Evolutionary conservation across 1,140 invertebrate genomes (phyloP).

Genomic region (Scylla paramamosain): DNA sequence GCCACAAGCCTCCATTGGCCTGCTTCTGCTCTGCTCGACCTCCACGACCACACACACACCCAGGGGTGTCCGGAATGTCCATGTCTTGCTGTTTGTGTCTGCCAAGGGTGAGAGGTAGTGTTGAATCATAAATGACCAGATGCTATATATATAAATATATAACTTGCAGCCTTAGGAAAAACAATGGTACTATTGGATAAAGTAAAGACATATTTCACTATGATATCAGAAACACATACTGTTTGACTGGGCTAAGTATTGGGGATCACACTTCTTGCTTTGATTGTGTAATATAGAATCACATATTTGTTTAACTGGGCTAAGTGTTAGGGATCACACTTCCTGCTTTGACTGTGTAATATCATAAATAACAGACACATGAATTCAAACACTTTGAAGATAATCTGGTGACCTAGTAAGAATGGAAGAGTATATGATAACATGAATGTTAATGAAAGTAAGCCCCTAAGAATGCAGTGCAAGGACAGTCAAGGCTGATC

Average conservation of each 20-base stretch:
- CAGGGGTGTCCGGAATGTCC: slow-evolving; percentile 61
- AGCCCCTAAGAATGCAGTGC: too few relatives aligned
- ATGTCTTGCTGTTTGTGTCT: slow-evolving; percentile 8
- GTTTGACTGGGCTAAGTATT: background rate
- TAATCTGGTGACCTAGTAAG: too few relatives aligned
- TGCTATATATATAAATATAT: background rate
- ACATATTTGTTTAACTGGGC: background rate
- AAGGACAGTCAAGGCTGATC: too few relatives aligned
- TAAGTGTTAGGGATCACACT: background rate
- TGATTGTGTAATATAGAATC: too few relatives aligned
- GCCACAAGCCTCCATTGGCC: slow-evolving; percentile 21
- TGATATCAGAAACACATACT: background rate
- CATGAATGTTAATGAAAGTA: too few relatives aligned
- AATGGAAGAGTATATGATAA: too few relatives aligned
- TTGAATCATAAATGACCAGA: background rate
- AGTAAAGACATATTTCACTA: background rate
- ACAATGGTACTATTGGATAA: background rate
- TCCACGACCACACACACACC: slow-evolving; percentile 70
- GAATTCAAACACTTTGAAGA: too few relatives aligned
- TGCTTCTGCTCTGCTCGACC: slow-evolving; percentile 26
- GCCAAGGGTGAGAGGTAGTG: background rate
- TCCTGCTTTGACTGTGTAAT: too few relatives aligned
- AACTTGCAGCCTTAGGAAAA: background rate
- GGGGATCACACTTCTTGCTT: background rate
- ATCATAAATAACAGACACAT: too few relatives aligned